A percentile compares a stretch with the other conserved stretches of the same genome.
Evolutionary conservation across 2,888 invertebrate species (phyloP).

Genomic region (Neria commutata): DNA sequence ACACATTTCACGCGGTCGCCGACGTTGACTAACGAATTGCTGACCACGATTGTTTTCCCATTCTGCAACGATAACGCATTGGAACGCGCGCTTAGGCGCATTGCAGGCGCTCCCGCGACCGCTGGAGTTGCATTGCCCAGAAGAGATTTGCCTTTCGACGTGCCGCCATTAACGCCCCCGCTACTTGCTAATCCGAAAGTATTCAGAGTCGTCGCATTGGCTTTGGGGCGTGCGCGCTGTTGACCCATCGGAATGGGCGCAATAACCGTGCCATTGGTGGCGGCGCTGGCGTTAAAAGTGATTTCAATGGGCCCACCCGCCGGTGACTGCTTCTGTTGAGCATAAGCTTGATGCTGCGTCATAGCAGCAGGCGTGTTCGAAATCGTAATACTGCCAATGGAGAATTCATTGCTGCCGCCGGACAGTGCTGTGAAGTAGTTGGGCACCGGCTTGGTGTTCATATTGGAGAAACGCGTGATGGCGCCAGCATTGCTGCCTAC

Average conservation of each 20-base stretch:
- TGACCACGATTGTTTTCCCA: slow-evolving; percentile 49
- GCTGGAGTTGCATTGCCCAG: slow-evolving; percentile 19
- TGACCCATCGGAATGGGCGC: slow-evolving; percentile 23
- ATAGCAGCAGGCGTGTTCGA: slow-evolving; percentile 28
- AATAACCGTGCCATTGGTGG: slow-evolving; percentile 29
- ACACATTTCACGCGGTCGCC: slow-evolving; percentile 47
- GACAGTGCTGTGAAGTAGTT: slow-evolving; percentile 31
- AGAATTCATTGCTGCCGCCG: slow-evolving; percentile 32
- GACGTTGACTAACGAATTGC: slow-evolving; percentile 37
- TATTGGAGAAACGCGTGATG: slow-evolving; percentile 23
- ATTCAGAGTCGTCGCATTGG: not conserved
- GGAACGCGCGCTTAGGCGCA: not conserved
- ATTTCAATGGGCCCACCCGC: slow-evolving; percentile 26
- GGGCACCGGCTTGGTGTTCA: slow-evolving; percentile 28
- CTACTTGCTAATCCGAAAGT: not conserved
- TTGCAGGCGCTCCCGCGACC: not conserved
- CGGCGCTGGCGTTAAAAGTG: slow-evolving; percentile 26
- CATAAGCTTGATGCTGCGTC: not conserved
- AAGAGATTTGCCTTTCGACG: slow-evolving; percentile 20
- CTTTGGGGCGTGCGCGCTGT: slow-evolving; percentile 18
- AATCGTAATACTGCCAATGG: slow-evolving; percentile 37
- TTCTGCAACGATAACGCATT: slow-evolving; percentile 21
- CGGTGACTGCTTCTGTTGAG: slow-evolving; percentile 18
- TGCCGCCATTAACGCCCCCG: slow-evolving; percentile 4
- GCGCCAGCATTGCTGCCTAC: slow-evolving; percentile 36